phyloP scores from a whole-genome alignment of 2,797 vertebrate species.

The Heteromormyrus szaboi region DNA sequence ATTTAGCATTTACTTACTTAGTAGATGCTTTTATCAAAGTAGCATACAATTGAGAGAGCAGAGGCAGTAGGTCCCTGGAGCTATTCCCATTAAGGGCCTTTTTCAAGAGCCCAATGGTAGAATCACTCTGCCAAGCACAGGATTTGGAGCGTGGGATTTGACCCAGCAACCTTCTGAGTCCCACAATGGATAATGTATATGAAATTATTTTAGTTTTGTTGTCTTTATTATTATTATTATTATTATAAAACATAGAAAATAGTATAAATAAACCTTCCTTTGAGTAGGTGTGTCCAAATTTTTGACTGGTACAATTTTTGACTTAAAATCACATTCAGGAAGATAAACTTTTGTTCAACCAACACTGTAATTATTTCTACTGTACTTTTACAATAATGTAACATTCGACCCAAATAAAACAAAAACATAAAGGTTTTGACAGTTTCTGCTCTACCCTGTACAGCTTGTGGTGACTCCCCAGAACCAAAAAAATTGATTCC shows the following conservation, averaged over 20 bases:
- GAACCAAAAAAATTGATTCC: neutral
- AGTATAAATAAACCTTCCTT: neutral
- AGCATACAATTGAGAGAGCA: neutral
- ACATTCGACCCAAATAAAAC: neutral
- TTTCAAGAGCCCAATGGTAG: neutral
- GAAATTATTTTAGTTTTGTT: neutral
- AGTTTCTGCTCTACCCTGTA: neutral
- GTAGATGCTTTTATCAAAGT: neutral
- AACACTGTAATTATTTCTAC: neutral
- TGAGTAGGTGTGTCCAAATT: neutral
- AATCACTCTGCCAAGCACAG: neutral
- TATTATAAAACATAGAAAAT: neutral
- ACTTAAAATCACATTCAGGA: neutral
- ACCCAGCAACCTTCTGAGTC: neutral
- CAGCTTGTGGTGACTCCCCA: neutral
- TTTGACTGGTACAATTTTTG: neutral
- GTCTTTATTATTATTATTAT: neutral
- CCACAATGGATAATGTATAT: neutral
- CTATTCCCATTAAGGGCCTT: neutral
- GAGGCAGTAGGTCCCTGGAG: neutral
- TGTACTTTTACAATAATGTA: neutral
- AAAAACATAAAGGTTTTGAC: neutral
- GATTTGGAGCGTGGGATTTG: neutral
- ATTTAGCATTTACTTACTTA: neutral
- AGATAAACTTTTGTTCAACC: neutral